Percentiles rank a stretch among this genome's conserved stretches.
Evolutionary conservation across 2,888 invertebrate species (phyloP).

Genomic region (Nezara viridula): DNA sequence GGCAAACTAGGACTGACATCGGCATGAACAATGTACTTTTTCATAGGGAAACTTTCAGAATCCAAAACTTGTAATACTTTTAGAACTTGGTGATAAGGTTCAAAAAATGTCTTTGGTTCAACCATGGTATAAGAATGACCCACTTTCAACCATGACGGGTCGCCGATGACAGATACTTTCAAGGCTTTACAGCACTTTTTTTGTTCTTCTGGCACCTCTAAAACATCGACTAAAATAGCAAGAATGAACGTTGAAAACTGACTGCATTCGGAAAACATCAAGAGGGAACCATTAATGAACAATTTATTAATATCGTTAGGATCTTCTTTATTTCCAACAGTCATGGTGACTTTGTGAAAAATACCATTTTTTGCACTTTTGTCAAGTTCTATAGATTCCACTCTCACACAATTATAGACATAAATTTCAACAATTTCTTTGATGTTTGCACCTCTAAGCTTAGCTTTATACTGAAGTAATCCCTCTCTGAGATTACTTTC

Average conservation of each 20-base stretch:
- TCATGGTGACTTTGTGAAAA: conserved; percentile 1
- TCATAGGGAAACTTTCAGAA: conserved; percentile 74
- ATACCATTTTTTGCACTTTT: conserved; percentile 47
- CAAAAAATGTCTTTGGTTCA: conserved; percentile 85
- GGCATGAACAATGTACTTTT: conserved; percentile 76
- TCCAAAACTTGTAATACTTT: conserved; percentile 58
- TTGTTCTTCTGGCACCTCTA: conserved; percentile 72
- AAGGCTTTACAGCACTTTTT: conserved; percentile 36
- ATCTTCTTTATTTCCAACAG: background rate
- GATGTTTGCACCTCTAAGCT: conserved; percentile 17
- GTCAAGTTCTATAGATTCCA: conserved; percentile 33
- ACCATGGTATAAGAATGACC: conserved; percentile 75
- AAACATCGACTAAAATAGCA: conserved; percentile 77
- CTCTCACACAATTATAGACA: conserved; percentile 5
- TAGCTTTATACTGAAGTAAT: conserved; percentile 65
- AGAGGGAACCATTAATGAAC: conserved; percentile 79
- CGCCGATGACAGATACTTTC: conserved; percentile 5
- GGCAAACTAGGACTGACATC: conserved; percentile 68
- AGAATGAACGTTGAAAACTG: conserved; percentile 78
- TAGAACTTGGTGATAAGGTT: conserved; percentile 69
- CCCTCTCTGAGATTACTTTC: conserved; percentile 80
- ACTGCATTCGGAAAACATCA: conserved; percentile 78
- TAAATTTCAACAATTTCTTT: background rate
- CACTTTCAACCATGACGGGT: conserved; percentile 9
- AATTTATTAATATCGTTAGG: conserved; percentile 69